Conservation (phyloP, 2,113 vertebrate species). For the Chamaetylas fuelleborni region DNA sequence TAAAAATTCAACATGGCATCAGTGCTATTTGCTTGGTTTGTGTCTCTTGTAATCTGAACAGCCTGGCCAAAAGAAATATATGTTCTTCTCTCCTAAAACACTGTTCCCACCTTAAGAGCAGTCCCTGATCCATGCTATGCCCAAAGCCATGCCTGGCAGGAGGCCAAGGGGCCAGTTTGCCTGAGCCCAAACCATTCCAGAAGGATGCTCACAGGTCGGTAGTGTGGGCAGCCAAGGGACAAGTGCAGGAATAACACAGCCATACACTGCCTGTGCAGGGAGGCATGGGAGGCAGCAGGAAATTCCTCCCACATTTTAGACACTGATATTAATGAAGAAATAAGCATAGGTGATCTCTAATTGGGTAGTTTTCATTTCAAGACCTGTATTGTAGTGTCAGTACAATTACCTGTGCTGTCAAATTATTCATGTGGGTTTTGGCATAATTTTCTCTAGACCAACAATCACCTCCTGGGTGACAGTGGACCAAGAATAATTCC, state of each 20-base stretch:
- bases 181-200: neutral
- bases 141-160: neutral
- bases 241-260: neutral
- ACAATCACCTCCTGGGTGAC: neutral
- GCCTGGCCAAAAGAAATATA: neutral
- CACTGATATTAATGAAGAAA: neutral
- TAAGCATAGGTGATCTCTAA: neutral
- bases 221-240: neutral
- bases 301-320: neutral
- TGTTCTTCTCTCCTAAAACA: neutral
- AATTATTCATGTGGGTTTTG: neutral
- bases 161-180: neutral
- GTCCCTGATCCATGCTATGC: neutral
- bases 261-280: neutral
- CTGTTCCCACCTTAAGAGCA: neutral
- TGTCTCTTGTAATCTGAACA: neutral
- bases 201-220: neutral
- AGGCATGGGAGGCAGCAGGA: neutral
- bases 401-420: neutral
- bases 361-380: neutral
- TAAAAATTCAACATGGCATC: neutral
- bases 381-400: accelerated
- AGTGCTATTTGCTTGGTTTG: neutral
- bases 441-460: neutral
- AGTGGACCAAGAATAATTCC: neutral